Percentiles rank a stretch among this genome's conserved stretches.
These are phyloP conservation scores for Aethes cnicana DNA, from an alignment of 2,888 invertebrate genomes.

Conservation along the genomic window DNA sequence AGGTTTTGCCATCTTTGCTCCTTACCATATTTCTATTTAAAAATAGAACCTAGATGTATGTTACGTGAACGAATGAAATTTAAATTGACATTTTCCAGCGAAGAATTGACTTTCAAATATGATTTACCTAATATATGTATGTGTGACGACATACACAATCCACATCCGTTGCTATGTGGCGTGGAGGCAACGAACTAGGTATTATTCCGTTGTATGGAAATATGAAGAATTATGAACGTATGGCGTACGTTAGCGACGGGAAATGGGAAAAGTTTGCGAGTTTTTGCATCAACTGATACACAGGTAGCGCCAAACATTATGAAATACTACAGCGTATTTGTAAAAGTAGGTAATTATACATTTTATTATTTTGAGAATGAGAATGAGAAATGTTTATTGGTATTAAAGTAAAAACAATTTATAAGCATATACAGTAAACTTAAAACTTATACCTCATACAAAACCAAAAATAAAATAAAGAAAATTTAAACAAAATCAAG, in stretches of 20 bases:
- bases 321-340: too few species aligned
- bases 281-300: too few species aligned
- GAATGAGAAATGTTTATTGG: too few species aligned
- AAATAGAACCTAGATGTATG: background rate
- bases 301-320: too few species aligned
- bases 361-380: too few species aligned
- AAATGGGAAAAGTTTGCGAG: background rate
- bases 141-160: conserved; percentile 11
- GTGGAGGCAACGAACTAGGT: background rate
- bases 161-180: conserved; percentile 2
- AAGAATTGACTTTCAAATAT: conserved; percentile 15
- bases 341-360: too few species aligned
- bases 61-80: conserved; percentile 5
- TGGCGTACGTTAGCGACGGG: conserved; percentile 18
- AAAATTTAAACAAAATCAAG: too few species aligned
- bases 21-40: background rate
- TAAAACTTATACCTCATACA: too few species aligned
- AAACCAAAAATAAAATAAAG: too few species aligned
- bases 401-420: too few species aligned
- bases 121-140: conserved; percentile 6
- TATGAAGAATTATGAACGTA: background rate
- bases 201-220: conserved; percentile 17
- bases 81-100: background rate
- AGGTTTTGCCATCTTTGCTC: too few species aligned
- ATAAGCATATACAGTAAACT: too few species aligned